Evolutionary conservation across 2,113 vertebrate species (phyloP), one percentile per base, ranked within the genome.

Genomic region (Paradisaea rubra): DNA sequence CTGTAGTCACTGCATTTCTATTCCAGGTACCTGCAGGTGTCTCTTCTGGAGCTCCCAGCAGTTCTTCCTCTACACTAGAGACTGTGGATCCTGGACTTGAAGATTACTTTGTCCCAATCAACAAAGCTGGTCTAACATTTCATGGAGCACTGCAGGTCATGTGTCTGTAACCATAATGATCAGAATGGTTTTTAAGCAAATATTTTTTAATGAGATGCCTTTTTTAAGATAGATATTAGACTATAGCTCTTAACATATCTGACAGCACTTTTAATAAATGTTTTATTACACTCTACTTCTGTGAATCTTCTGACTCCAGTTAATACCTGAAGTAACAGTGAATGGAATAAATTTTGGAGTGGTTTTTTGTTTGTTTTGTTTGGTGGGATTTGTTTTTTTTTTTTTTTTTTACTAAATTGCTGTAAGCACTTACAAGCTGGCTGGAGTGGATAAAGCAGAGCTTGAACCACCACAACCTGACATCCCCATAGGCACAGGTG

Each of bases 1-100:
- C 15, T 77, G 45, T 22, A 76, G 17, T 73, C 33, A 27, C 37
- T 84, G n/a, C 9, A 30, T 86, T 92, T 96, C 47, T 87, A 1
- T 98, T 97, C 23, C 91, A 98, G 98, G 95, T 98, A 98, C 87
- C 83, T 98, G 94, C 96, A 98, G 4, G 98, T 98, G 53, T 98
- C 98, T 61, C 97, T 98, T 63, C 69, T 98, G 96, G 97, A 98
- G 20, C 96, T 95, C 7, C 98, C 98, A 50, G 87, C 74, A 25
- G 44, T 96, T 78, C 97, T 98, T 78, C 98, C 98, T 94, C 95
- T 98, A 24, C 85, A 93, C 3, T 97, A 97, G 96, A 85, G 20
- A 39, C 53, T 42, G 4, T 74, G 63, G 41, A 68, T 79, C 28
- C 41, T 86, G 74, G 30, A 42, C 57, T 73, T 49, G 52, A 44